Conservation (phyloP, 2,888 invertebrate species). For the Drosophila bunnanda region DNA sequence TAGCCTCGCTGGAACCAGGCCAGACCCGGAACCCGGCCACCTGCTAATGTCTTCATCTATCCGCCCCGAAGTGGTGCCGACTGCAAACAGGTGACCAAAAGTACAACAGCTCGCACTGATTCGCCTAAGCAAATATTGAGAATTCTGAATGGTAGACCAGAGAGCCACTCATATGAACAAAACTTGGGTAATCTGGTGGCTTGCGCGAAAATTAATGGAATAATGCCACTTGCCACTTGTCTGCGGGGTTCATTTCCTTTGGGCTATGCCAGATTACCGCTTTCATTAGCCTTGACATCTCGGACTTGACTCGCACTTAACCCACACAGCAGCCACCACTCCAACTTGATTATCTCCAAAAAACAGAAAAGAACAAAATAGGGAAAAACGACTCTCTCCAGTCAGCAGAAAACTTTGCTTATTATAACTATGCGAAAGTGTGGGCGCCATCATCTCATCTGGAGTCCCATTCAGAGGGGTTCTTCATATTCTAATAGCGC, state of each 20-base stretch:
- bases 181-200: constrained; percentile 14
- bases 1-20: constrained; percentile 4
- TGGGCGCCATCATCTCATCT: constrained; percentile 30
- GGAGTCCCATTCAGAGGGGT: constrained; percentile 30
- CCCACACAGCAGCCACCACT: neutral
- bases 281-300: constrained; percentile 71
- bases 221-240: constrained; percentile 9
- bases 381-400: constrained; percentile 10
- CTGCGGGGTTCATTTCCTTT: constrained; percentile 31
- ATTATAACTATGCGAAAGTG: constrained; percentile 75
- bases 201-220: constrained; percentile 22
- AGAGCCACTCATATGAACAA: neutral
- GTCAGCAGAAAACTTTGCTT: constrained; percentile 70
- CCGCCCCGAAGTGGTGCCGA: constrained; percentile 29
- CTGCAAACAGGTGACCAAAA: constrained; percentile 28
- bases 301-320: constrained; percentile 48
- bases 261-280: constrained; percentile 49
- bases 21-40: constrained; percentile 16
- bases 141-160: constrained; percentile 12
- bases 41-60: constrained; percentile 63
- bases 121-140: constrained; percentile 15
- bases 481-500: constrained; percentile 64
- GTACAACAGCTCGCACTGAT: constrained; percentile 14
- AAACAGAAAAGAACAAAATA: neutral
- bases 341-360: constrained; percentile 38